phyloP scores from a whole-genome alignment of 2,888 invertebrate species.

The Malthinus seriepunctatus region DNA sequence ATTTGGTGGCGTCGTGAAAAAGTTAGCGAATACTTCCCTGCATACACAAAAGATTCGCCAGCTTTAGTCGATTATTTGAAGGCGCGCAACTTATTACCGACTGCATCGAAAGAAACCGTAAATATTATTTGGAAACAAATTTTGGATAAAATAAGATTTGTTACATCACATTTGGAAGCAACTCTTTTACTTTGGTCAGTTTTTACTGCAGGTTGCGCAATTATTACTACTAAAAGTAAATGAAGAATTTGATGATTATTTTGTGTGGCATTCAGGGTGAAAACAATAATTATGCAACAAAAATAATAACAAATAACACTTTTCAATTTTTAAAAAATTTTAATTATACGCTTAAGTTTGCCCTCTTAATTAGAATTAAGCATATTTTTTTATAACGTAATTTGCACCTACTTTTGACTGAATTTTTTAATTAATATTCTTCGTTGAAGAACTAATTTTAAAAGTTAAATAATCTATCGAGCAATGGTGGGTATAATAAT shows the following conservation, averaged over 20 bases:
- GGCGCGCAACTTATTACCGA: slow-evolving; percentile 60
- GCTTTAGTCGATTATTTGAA: slow-evolving; percentile 62
- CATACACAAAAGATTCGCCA: slow-evolving; percentile 61
- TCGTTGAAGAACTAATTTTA: too few relatives aligned
- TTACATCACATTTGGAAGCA: slow-evolving; percentile 57
- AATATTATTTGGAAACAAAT: slow-evolving; percentile 54
- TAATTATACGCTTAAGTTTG: too few relatives aligned
- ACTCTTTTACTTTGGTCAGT: slow-evolving; percentile 61
- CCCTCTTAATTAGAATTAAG: not conserved
- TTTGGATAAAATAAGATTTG: slow-evolving; percentile 56
- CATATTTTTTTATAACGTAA: not conserved
- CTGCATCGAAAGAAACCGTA: slow-evolving; percentile 43
- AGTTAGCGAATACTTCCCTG: slow-evolving; percentile 63
- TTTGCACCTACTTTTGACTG: not conserved
- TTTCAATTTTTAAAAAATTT: not conserved
- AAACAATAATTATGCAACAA: not conserved
- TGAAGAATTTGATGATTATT: not conserved
- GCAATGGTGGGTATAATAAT: too few relatives aligned
- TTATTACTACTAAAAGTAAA: slow-evolving; percentile 50
- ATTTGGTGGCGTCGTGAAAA: slow-evolving; percentile 63
- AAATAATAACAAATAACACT: slow-evolving; percentile 3
- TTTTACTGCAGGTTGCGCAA: slow-evolving; percentile 60
- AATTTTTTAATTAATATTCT: not conserved
- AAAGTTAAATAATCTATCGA: too few relatives aligned
- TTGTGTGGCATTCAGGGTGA: too few relatives aligned